Evolutionary conservation across 2,888 invertebrate genomes (phyloP).

Genomic region (Rotaria macrura): DNA sequence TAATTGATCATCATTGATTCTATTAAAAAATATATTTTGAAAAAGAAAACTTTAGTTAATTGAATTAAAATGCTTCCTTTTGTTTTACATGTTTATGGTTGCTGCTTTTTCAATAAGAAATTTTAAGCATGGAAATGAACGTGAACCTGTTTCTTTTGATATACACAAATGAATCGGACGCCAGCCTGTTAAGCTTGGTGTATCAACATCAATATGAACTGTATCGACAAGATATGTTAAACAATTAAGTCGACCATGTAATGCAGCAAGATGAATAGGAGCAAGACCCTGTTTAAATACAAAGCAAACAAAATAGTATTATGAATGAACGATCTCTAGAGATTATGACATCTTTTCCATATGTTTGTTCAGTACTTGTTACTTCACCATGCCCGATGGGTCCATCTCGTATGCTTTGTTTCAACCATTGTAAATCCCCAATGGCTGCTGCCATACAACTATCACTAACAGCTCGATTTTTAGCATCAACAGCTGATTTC

Average conservation of each 20-base stretch:
- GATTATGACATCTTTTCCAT: conserved; percentile 45
- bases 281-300: conserved; percentile 40
- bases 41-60: neutral
- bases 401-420: conserved; percentile 43
- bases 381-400: conserved; percentile 22
- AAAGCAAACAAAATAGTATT: neutral
- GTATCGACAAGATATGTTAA: conserved; percentile 45
- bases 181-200: conserved; percentile 47
- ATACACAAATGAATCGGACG: conserved; percentile 47
- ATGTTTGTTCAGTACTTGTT: conserved; percentile 40
- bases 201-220: conserved; percentile 44
- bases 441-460: conserved; percentile 50
- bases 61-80: neutral
- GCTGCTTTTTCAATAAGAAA: conserved; percentile 46
- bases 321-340: neutral
- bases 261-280: conserved; percentile 46
- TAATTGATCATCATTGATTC: conserved; percentile 47
- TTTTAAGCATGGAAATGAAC: conserved; percentile 42
- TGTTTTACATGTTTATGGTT: conserved; percentile 43
- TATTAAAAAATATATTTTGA: conserved; percentile 34
- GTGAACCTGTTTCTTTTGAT: conserved; percentile 47
- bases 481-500: conserved; percentile 5
- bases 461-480: conserved; percentile 39
- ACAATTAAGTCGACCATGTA: conserved; percentile 47
- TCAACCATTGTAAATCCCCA: conserved; percentile 49